phyloP scores from a whole-genome alignment of 1,140 invertebrate genomes.

The Panulirus ornatus region DNA sequence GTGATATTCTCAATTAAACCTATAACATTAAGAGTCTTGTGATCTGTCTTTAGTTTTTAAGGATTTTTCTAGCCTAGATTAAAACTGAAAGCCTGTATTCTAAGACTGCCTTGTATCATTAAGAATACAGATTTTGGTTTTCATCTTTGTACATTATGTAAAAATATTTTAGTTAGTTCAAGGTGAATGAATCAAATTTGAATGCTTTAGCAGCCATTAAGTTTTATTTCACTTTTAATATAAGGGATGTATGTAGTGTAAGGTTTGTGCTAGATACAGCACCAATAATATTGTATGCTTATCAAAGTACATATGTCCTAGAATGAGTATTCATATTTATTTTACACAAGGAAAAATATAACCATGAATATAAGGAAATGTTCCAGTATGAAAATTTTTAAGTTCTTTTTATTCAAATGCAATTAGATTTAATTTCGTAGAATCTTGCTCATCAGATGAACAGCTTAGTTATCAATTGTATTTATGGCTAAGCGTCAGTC shows the following conservation, averaged over 20 bases:
- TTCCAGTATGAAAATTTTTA: background rate
- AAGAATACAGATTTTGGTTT: slow-evolving; percentile 64
- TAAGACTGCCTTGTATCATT: slow-evolving; percentile 51
- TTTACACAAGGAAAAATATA: background rate
- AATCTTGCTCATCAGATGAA: background rate
- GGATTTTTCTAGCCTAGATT: slow-evolving; percentile 70
- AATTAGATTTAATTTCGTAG: too few species aligned
- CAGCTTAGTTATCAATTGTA: too few species aligned
- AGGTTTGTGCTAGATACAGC: slow-evolving; percentile 32
- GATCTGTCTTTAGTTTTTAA: slow-evolving; percentile 71
- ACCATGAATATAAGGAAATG: background rate
- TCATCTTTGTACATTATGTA: slow-evolving; percentile 72
- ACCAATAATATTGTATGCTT: slow-evolving; percentile 22
- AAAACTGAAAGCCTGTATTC: slow-evolving; percentile 63
- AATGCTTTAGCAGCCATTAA: slow-evolving; percentile 48
- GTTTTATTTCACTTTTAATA: slow-evolving; percentile 34
- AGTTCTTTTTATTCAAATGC: background rate
- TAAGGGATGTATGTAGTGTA: slow-evolving; percentile 53
- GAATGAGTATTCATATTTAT: background rate
- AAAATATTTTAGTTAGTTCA: slow-evolving; percentile 63
- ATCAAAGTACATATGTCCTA: background rate
- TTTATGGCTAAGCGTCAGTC: background rate
- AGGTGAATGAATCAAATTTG: slow-evolving; percentile 66
- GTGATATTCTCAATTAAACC: slow-evolving; percentile 69
- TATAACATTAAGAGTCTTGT: slow-evolving; percentile 70